phyloP scores from a whole-genome alignment of 1,140 invertebrate genomes.

The Aethina tumida region DNA sequence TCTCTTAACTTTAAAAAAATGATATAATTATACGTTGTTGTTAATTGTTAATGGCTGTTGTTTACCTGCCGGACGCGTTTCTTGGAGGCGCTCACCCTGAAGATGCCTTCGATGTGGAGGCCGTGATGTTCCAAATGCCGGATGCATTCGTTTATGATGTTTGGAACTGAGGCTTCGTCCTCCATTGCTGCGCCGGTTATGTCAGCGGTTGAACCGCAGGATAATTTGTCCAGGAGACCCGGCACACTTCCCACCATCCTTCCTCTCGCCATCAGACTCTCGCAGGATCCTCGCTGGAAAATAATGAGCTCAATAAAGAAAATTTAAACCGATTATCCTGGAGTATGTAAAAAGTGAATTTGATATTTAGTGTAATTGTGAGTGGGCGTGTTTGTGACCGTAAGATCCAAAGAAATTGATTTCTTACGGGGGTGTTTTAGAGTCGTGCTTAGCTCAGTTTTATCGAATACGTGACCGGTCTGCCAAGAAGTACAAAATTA shows the following conservation, averaged over 20 bases:
- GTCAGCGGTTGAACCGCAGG: slow-evolving; percentile 29
- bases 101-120: slow-evolving; percentile 75
- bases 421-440: too few relatives aligned
- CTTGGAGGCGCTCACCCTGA: slow-evolving; percentile 82
- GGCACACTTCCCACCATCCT: slow-evolving; percentile 48
- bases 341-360: too few relatives aligned
- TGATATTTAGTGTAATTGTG: too few relatives aligned
- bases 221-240: slow-evolving; percentile 40
- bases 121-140: slow-evolving; percentile 70
- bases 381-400: too few relatives aligned
- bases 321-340: too few relatives aligned
- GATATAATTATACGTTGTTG: slow-evolving; percentile 6
- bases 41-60: slow-evolving; percentile 4
- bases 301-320: too few relatives aligned
- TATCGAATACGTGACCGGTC: too few relatives aligned
- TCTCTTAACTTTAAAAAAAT: slow-evolving; percentile 63
- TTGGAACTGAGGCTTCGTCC: slow-evolving; percentile 49
- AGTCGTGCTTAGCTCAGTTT: too few relatives aligned
- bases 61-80: slow-evolving; percentile 81
- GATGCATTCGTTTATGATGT: slow-evolving; percentile 66
- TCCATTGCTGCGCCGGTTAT: slow-evolving; percentile 25
- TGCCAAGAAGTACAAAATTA: too few relatives aligned
- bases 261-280: slow-evolving; percentile 51
- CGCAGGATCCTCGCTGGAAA: slow-evolving; percentile 50
- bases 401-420: too few relatives aligned